These are phyloP conservation scores for Acipenser transmontanus DNA, from an alignment of 2,797 vertebrate genomes.

Conservation along the genomic window DNA sequence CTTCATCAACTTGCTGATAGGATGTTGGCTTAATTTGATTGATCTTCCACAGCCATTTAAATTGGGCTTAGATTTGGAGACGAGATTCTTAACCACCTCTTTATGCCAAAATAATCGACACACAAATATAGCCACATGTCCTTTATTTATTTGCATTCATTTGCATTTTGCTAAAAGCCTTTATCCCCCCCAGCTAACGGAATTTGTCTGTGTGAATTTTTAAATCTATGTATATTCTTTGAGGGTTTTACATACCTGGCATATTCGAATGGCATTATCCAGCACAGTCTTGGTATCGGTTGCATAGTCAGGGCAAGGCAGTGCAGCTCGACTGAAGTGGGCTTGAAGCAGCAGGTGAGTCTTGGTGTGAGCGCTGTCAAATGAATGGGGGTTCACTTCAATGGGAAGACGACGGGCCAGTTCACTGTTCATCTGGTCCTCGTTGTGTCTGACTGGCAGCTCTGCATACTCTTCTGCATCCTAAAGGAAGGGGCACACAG, in stretches of 20 bases:
- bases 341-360: slow-evolving; percentile 89
- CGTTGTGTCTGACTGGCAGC: slow-evolving; percentile 93
- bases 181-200: background rate
- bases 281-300: slow-evolving; percentile 94
- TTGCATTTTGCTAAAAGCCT: background rate
- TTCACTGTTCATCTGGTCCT: slow-evolving; percentile 93
- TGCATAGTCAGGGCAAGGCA: slow-evolving; percentile 87
- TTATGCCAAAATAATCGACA: too few relatives aligned
- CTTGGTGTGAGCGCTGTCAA: slow-evolving; percentile 92
- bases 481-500: slow-evolving; percentile 45
- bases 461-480: slow-evolving; percentile 93
- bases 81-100: too few relatives aligned
- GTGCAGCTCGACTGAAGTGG: slow-evolving; percentile 76
- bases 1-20: too few relatives aligned
- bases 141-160: too few relatives aligned
- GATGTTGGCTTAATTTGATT: too few relatives aligned
- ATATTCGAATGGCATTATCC: slow-evolving; percentile 90
- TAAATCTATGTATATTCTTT: too few relatives aligned
- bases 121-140: too few relatives aligned
- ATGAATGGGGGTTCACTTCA: slow-evolving; percentile 84
- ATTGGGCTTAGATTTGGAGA: too few relatives aligned
- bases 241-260: slow-evolving; percentile 68
- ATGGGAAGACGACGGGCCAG: slow-evolving; percentile 84
- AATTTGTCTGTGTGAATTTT: slow-evolving; percentile 8
- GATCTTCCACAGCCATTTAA: too few relatives aligned